Conservation (phyloP, 2,797 vertebrate species). For the Poeciliopsis infans region DNA sequence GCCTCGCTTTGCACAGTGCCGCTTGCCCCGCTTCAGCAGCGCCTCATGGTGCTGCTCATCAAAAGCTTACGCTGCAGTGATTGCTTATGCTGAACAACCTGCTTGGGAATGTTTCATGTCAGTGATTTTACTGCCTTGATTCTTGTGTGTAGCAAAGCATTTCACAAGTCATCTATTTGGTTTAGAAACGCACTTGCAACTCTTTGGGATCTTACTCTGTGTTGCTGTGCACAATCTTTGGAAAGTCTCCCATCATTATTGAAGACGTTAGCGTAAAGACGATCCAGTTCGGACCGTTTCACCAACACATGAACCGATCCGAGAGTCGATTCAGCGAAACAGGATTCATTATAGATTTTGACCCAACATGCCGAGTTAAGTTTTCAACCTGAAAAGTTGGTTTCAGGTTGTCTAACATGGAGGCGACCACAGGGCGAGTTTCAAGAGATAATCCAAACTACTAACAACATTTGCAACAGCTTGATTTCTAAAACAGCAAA, state of each 20-base stretch:
- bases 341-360: background rate
- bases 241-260: background rate
- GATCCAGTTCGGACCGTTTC: background rate
- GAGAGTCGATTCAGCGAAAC: background rate
- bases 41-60: conserved; percentile 69
- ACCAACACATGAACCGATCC: background rate
- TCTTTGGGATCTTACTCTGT: background rate
- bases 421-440: background rate
- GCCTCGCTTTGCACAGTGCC: conserved; percentile 71
- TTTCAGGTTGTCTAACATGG: background rate
- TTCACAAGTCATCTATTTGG: background rate
- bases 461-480: background rate
- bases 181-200: background rate
- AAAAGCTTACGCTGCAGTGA: conserved; percentile 66
- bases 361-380: background rate
- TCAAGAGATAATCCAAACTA: background rate
- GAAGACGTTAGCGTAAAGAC: background rate
- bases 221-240: background rate
- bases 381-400: background rate
- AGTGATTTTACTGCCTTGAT: conserved; percentile 17
- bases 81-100: conserved; percentile 68
- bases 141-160: conserved; percentile 17
- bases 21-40: conserved; percentile 64
- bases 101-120: conserved; percentile 23
- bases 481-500: background rate